A percentile compares a stretch with the other conserved stretches of the same genome.
phyloP scores from a whole-genome alignment of 2,113 vertebrate genomes.

The Noctilio leporinus region DNA sequence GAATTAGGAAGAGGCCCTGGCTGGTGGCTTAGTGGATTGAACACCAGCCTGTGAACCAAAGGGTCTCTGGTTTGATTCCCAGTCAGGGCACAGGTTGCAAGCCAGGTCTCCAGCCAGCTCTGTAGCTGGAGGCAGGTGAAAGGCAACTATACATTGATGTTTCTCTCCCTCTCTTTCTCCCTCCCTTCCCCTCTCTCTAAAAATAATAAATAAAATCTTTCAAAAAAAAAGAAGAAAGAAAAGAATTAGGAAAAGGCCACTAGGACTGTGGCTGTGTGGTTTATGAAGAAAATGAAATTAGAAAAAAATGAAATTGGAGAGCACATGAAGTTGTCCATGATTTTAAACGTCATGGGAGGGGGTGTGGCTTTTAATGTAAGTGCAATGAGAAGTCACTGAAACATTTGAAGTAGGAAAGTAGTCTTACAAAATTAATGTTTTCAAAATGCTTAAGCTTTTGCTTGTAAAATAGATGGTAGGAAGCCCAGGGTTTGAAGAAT shows the following conservation, averaged over 20 bases:
- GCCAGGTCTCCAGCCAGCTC: too few species aligned
- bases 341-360: not conserved
- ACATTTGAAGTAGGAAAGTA: not conserved
- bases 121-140: too few species aligned
- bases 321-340: accelerated
- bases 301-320: not conserved
- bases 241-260: not conserved
- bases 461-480: not conserved
- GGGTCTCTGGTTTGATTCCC: too few species aligned
- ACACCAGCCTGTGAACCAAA: too few species aligned
- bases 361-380: not conserved
- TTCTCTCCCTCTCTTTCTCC: too few species aligned
- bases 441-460: not conserved
- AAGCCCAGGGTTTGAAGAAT: not conserved
- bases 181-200: too few species aligned
- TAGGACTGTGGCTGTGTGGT: not conserved
- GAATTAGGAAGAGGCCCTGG: not conserved
- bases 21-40: too few species aligned
- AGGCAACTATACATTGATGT: too few species aligned
- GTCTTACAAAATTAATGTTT: not conserved
- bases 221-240: too few species aligned
- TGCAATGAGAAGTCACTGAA: not conserved
- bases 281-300: not conserved
- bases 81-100: too few species aligned
- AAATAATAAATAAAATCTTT: too few species aligned